Percentiles rank a stretch among this genome's conserved stretches.
phyloP scores from a whole-genome alignment of 2,113 vertebrate species.

The Ammospiza nelsoni region DNA sequence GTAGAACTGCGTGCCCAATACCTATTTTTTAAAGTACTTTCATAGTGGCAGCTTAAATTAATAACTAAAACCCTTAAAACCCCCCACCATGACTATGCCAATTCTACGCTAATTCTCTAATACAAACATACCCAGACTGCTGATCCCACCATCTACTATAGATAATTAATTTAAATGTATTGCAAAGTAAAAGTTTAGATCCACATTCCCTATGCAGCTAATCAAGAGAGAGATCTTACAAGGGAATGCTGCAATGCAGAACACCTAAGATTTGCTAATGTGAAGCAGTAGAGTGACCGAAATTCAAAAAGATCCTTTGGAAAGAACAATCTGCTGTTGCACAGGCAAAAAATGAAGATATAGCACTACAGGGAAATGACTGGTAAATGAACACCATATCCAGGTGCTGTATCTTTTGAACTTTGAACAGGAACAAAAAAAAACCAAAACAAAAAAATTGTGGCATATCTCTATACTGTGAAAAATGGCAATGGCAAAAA shows the following conservation, averaged over 20 bases:
- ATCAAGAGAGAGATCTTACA: not conserved
- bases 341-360: not conserved
- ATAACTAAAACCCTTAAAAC: not conserved
- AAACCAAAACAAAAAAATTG: no score
- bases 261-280: not conserved
- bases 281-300: not conserved
- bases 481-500: not conserved
- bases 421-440: not conserved
- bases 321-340: not conserved
- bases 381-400: not conserved
- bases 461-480: not conserved
- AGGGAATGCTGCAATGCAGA: not conserved
- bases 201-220: not conserved
- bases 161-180: not conserved
- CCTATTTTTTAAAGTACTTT: not conserved
- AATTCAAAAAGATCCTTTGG: not conserved
- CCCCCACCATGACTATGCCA: accelerated
- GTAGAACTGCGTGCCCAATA: not conserved
- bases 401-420: not conserved
- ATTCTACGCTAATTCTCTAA: not conserved
- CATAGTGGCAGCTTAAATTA: not conserved
- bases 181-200: not conserved
- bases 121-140: not conserved
- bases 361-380: not conserved
- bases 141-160: not conserved